Evolutionary conservation across 92 coral and sea anemone species (phyloP), one percentile per base, ranked within the genome.

Genomic region (Palythoa grandiflora): DNA sequence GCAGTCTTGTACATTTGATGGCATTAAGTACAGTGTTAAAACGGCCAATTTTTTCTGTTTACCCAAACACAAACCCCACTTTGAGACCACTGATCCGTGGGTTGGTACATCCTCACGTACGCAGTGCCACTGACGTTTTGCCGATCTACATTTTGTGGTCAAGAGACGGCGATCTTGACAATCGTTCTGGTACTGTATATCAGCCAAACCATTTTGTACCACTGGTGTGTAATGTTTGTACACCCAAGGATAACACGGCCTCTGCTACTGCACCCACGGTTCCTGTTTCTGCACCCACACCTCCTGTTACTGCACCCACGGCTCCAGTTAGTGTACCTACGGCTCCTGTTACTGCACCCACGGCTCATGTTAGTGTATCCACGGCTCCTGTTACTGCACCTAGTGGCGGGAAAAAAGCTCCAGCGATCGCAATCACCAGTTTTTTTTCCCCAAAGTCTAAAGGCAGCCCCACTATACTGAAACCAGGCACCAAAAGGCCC

Each of bases 171-270:
- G 38, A 48, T 28, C 80, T 92, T 50, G 91, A 92, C 77, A 92
- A 90, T 88, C 86, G 87, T 2, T 65, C 68, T 52, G 94, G 94
- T 17, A 75, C 89, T 12, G 51, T 47, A 10, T 92, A 79, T 87
- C 87, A 89, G 63, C 91, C 93, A 15, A 92, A 90, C 60, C 92
- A 90, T 76, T 87, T 90, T 75, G 87, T 63, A 10, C 92, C 92
- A 16, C 74, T 84, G 52, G 28, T 63, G 9, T 15, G 28, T 63
- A 63, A 63, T 2, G 15, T 77, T 21, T 20, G 78, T 15, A n/a
- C n/a, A n/a, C n/a, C n/a, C n/a, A 48, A 35, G 37, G 53, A 38
- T 13, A 48, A 50, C 54, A 61, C 44, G 38, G 52, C n/a, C 39
- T 37, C 72, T 19, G 36, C 88, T 71, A 71, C 75, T 38, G 38